Evolutionary conservation across 2,888 invertebrate species (phyloP), one percentile per base, ranked within the genome.

Genomic region (Abrostola tripartita): DNA sequence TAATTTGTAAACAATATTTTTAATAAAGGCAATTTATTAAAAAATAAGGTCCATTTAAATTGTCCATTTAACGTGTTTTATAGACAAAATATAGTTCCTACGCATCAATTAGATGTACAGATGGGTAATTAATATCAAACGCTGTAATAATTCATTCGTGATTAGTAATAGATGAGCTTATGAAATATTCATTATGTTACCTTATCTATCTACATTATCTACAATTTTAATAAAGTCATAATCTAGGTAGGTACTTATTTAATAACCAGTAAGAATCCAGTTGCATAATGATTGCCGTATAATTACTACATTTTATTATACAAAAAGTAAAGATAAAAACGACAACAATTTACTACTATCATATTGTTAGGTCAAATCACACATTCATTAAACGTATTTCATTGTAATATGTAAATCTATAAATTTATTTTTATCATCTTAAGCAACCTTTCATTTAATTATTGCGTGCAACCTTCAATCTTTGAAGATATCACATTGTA

Each of bases 231-330:
- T 76, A 65, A 67, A 68, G 63, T 73, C 62, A 69, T 72, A 73
- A 52, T 47, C 36, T 60, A 24, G 24, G 24, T 24, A 24, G 24
- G 24, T 24, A 37, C 56, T 50, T 49, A 64, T 58, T 72, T 59
- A 73, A 64, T 70, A 69, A 69, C 49, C 59, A 52, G 50, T 49
- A 70, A 75, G 70, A 78, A 81, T 81, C 69, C 64, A 49, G 60
- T 69, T 59, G 44, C 70, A 76, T 74, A 64, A 67, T 67, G 52
- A 24, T 37, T n/a, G 44, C 57, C 40, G 60, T 66, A 24, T 68
- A 73, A 73, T 60, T 60, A 50, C 52, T 11, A 58, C 44, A 63
- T 54, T 58, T 73, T 52, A 42, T 62, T 49, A 7, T 8, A 64
- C 52, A 57, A 53, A 73, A 65, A 69, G 51, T 38, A 50, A 24